Base-by-base conservation (phyloP, 2,888 invertebrate genomes). In the Sinohyriopsis cumingii region DNA sequence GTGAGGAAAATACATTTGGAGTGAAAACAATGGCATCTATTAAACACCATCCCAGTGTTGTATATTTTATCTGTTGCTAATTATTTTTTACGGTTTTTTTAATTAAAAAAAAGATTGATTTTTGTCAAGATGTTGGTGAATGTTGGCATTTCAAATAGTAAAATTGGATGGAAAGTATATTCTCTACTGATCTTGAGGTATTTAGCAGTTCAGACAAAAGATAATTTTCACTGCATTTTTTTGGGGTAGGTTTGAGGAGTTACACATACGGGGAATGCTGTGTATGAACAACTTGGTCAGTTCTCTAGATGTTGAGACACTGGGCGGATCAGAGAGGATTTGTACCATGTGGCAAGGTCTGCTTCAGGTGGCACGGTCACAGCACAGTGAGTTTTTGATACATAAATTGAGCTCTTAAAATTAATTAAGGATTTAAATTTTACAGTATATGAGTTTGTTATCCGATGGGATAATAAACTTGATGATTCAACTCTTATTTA, bases 201-300 rank as follows among this genome's bases (percentile, higher is more conserved):
- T 12, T 15, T 15, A 15, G 12, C 45, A 45, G 3, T 45, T 45
- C 45, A 15, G 45, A 45, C 45, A 15, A 45, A 15, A 45, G 12
- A 45, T 45, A 3, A 12, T 45, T 12, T 45, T 15, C 1, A 3
- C 15, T 2, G 3, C 3, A 3, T 45, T 7, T 33, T 45, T 12
- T 45, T 45, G 25, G 71, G 72, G 28, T 69, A 84, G 84, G 53
- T 76, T 82, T 76, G 62, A 71, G 57, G 72, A 91, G 64, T 86
- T 94, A 59, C 93, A 93, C 82, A 92, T 93, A n/a, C 91, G 93
- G 81, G 93, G 94, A 1, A 90, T 94, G 60, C 89, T 94, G 22
- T 94, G 94, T 82, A 86, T 94, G 65, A 94, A 94, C 89, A 95
- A 95, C 88, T 91, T 95, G 82, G 90, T 94, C 64, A 92, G 93